Base-by-base conservation (phyloP, 2,888 invertebrate species). In the Chloromyia formosa region DNA sequence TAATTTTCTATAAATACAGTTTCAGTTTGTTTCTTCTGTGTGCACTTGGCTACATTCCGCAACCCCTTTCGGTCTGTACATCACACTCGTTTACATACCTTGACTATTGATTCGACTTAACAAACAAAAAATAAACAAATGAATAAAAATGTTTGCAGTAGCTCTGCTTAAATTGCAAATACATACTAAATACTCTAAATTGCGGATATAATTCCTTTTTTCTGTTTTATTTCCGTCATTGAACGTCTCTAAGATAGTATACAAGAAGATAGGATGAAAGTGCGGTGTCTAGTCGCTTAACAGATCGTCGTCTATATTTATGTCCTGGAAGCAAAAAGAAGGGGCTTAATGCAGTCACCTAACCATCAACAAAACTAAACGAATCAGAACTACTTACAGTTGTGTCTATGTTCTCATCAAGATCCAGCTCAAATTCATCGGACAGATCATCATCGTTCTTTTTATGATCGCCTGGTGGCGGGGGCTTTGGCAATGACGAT, bases 331-430 rank as follows among this genome's bases (percentile, higher is more conserved):
- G n/a, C 4, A 45, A 62, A 22, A n/a, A 27, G 40, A 53, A 49
- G 42, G 42, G 42, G 5, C 42, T 9, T 5, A 12, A 42, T 42
- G 42, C 7, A 12, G 5, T 42, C 42, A 42, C n/a, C n/a, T n/a
- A n/a, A n/a, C n/a, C n/a, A n/a, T n/a, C n/a, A n/a, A n/a, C n/a
- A n/a, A 12, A 42, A 42, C 5, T 42, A 42, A 42, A 12, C 12
- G 42, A n/a, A n/a, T n/a, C n/a, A n/a, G 14, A 10, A 22, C 35
- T 68, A 85, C 87, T 88, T 84, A 91, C 93, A 83, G 89, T 90
- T 74, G 90, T 90, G 83, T 94, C 94, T 78, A 93, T 91, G 81
- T 89, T 90, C 77, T 93, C 93, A 83, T 95, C 95, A 72, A 96
- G 88, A 84, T 96, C 96, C 66, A 93, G 85, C 82, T 96, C 95